Evolutionary conservation across 2,888 invertebrate species (phyloP).

Genomic region (Heliconius charithonia): DNA sequence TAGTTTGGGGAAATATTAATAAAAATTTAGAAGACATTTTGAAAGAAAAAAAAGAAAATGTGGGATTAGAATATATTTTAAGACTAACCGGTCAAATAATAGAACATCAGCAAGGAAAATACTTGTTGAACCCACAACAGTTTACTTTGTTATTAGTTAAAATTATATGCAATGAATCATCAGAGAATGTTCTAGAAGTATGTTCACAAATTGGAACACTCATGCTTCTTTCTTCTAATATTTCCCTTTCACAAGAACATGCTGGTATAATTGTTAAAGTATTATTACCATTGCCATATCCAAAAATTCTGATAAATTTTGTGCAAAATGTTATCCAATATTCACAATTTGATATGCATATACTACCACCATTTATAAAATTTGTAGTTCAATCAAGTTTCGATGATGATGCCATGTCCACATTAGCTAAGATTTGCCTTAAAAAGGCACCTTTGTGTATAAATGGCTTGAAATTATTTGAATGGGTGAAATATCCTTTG

Average conservation of each 20-base stretch:
- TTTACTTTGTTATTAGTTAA: conserved; percentile 84
- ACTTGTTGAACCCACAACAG: conserved; percentile 84
- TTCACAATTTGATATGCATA: conserved; percentile 88
- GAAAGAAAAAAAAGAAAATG: conserved; percentile 66
- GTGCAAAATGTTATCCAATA: conserved; percentile 86
- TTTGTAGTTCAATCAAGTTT: conserved; percentile 82
- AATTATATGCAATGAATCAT: conserved; percentile 75
- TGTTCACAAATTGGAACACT: conserved; percentile 83
- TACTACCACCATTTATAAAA: conserved; percentile 87
- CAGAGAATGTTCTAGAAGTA: conserved; percentile 76
- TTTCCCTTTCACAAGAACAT: conserved; percentile 88
- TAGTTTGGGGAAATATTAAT: conserved; percentile 86
- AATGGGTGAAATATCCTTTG: conserved; percentile 87
- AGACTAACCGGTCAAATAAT: conserved; percentile 85
- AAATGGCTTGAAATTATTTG: conserved; percentile 83
- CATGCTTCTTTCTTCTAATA: conserved; percentile 84
- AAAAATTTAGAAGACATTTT: conserved; percentile 69
- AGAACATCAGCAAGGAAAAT: conserved; percentile 86
- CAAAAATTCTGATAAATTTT: conserved; percentile 85
- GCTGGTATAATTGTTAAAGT: conserved; percentile 87
- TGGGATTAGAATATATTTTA: conserved; percentile 76
- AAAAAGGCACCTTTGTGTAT: conserved; percentile 86
- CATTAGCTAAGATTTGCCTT: conserved; percentile 86
- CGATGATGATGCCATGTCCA: conserved; percentile 81
- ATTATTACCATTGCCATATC: conserved; percentile 82